Percentiles rank a stretch among this genome's conserved stretches.
Evolutionary conservation across 2,888 invertebrate species (phyloP).

Genomic region (Amphipoea lucens): DNA sequence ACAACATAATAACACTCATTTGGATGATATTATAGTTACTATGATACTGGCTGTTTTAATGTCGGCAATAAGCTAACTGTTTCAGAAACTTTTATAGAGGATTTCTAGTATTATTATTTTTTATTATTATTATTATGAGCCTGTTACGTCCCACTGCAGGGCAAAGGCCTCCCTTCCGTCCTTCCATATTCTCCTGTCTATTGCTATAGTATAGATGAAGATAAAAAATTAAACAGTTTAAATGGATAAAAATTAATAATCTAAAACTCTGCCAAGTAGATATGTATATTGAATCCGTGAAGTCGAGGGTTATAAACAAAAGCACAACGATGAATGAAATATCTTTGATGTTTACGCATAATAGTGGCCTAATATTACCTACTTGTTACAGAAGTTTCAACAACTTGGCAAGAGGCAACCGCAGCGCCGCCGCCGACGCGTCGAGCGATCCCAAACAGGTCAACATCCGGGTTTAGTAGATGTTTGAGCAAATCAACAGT

Average conservation of each 20-base stretch:
- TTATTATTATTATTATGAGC: no score
- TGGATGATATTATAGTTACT: no score
- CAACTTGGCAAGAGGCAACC: slow-evolving; percentile 30
- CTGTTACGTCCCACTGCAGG: no score
- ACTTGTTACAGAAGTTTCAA: not conserved
- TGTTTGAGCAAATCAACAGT: slow-evolving; percentile 14
- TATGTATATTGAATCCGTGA: not conserved
- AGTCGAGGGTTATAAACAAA: not conserved
- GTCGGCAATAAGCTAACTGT: no score
- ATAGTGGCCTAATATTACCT: not conserved
- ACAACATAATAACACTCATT: no score
- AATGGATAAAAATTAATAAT: not conserved
- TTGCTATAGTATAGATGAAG: no score
- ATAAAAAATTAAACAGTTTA: not conserved
- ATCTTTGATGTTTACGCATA: slow-evolving; percentile 3
- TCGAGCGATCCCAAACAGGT: slow-evolving; percentile 8
- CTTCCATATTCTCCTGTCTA: no score
- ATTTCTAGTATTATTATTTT: no score
- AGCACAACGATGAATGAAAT: not conserved
- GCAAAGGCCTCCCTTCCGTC: no score
- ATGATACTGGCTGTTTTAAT: no score
- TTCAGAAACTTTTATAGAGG: no score
- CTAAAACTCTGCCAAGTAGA: not conserved
- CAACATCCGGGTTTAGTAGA: slow-evolving; percentile 45
- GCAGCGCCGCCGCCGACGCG: slow-evolving; percentile 6